Evolutionary conservation across 2,797 vertebrate genomes (phyloP).

Genomic region (Loriculus beryllinus): DNA sequence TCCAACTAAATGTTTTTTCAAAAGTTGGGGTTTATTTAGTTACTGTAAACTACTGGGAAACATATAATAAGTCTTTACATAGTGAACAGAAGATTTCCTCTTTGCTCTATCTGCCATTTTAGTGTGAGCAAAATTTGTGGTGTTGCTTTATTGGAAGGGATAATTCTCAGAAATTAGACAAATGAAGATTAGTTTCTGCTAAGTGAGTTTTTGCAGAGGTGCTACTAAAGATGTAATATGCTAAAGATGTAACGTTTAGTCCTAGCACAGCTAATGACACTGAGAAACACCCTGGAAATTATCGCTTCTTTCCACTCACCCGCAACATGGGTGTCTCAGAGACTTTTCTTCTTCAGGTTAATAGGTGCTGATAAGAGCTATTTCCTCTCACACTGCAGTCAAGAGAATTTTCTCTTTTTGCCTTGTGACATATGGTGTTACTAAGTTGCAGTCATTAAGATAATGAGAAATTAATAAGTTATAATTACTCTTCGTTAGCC

Average conservation of each 20-base stretch:
- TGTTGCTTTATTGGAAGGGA: not conserved
- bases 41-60: not conserved
- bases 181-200: not conserved
- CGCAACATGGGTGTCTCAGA: not conserved
- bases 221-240: not conserved
- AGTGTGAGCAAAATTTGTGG: not conserved
- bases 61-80: not conserved
- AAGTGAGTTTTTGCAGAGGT: not conserved
- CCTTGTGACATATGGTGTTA: not conserved
- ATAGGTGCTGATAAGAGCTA: not conserved
- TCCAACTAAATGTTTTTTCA: not conserved
- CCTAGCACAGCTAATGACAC: not conserved
- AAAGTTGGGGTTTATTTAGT: not conserved
- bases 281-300: not conserved
- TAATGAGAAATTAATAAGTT: not conserved
- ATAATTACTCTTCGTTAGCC: conserved; percentile 9
- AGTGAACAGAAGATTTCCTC: not conserved
- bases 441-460: not conserved
- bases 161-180: not conserved
- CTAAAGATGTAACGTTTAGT: not conserved
- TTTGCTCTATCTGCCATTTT: not conserved
- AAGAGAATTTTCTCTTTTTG: not conserved
- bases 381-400: not conserved
- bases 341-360: not conserved
- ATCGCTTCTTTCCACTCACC: accelerated